Base-by-base conservation (phyloP, 2,888 invertebrate species). In the Pristionchus exspectatus region DNA sequence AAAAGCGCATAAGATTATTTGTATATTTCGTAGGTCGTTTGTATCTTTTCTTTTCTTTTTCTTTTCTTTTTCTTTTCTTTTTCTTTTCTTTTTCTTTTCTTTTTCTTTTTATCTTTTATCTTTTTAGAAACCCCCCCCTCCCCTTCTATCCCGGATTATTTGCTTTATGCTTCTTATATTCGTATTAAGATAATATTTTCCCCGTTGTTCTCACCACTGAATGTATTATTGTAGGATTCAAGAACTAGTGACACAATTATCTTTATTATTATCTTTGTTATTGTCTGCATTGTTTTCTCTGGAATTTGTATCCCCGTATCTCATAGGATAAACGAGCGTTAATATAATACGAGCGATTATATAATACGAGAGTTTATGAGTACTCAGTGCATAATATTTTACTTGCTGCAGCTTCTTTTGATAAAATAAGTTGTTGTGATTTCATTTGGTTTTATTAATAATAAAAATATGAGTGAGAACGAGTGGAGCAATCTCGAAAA, bases 311-410 rank as follows among this genome's bases (percentile, higher is more conserved):
- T 21, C 14, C 69, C 50, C n/a, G 50, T 77, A 44, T 50, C 77
- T 44, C 77, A 77, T 77, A 44, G 38, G 24, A 38, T 16, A 44
- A 3, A 50, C 72, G 33, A 33, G 50, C 50, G 44, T 50, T 84
- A 84, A 84, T 56, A 84, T n/a, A 84, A 30, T 84, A 84, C 84
- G 84, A 84, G 84, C 77, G 77, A 77, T 77, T n/a, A 50, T 77
- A 77, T 77, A 77, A 44, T 77, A 77, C 77, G 77, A 77, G 77
- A 77, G 77, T 72, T 72, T 33, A 16, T 30, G 33, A 72, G 72
- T 77, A 77, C 77, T 44, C 38, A 77, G 77, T 77, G 77, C 77
- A 50, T 77, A 9, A 21, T 77, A 77, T 77, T 77, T 77, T 77
- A 77, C 24, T 44, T 24, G 50, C 50, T 50, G 77, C 72, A 33